phyloP scores from a whole-genome alignment of 1,140 invertebrate genomes.

The Leptinotarsa texana region DNA sequence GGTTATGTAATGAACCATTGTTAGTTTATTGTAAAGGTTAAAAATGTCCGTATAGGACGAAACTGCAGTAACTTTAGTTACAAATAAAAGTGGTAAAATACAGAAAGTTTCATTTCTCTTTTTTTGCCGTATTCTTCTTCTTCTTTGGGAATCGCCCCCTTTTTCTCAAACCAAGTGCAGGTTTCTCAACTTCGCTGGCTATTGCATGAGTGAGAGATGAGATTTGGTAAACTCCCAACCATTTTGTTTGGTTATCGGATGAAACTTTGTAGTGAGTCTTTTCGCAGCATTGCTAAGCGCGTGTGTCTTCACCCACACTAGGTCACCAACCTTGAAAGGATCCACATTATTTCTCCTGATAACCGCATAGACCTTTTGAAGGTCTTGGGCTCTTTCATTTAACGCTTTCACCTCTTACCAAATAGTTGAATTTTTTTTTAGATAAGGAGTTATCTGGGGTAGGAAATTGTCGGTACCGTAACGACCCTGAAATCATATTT shows the following conservation, averaged over 20 bases:
- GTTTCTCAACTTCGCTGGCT: background rate
- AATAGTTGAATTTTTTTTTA: too few relatives aligned
- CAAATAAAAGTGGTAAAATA: too few relatives aligned
- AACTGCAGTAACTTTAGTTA: too few relatives aligned
- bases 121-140: background rate
- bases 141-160: background rate
- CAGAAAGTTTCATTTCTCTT: too few relatives aligned
- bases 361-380: conserved; percentile 1
- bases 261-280: conserved; percentile 41
- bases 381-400: conserved; percentile 28
- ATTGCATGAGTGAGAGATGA: conserved; percentile 14
- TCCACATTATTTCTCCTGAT: background rate
- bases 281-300: too few relatives aligned
- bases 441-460: too few relatives aligned
- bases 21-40: too few relatives aligned
- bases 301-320: conserved; percentile 36
- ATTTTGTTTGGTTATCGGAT: conserved; percentile 25
- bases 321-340: conserved; percentile 11
- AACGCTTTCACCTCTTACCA: conserved; percentile 13
- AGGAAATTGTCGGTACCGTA: too few relatives aligned
- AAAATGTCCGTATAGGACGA: too few relatives aligned
- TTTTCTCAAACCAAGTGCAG: background rate
- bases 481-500: too few relatives aligned
- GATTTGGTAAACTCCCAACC: conserved; percentile 28
- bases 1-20: too few relatives aligned